phyloP scores from a whole-genome alignment of 1,140 invertebrate genomes.

The Ceratoteleas bidentatus region DNA sequence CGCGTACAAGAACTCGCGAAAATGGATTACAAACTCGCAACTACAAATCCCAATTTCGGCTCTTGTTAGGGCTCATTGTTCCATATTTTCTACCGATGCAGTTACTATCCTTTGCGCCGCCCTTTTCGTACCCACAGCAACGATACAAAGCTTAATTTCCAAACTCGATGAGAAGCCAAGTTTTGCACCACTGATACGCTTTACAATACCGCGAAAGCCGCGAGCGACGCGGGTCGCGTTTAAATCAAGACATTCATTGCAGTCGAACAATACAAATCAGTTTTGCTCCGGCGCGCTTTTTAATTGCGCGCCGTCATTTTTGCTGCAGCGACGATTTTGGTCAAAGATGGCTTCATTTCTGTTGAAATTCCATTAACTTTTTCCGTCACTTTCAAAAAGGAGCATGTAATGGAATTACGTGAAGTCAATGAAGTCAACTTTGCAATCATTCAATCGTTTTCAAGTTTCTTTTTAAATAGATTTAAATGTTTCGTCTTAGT shows the following conservation, averaged over 20 bases:
- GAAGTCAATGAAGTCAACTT: too few relatives aligned
- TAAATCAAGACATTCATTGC: conserved; percentile 47
- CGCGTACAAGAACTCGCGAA: conserved; percentile 25
- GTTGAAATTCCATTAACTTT: too few relatives aligned
- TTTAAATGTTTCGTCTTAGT: too few relatives aligned
- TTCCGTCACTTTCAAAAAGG: too few relatives aligned
- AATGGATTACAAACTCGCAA: conserved; percentile 31
- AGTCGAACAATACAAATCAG: conserved; percentile 43
- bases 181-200: conserved; percentile 47
- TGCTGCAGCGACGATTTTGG: background rate
- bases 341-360: too few relatives aligned
- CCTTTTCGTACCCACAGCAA: conserved; percentile 28
- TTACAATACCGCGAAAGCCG: conserved; percentile 45
- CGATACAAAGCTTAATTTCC: conserved; percentile 59
- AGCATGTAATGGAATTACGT: too few relatives aligned
- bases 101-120: conserved; percentile 45
- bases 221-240: conserved; percentile 29
- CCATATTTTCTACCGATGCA: conserved; percentile 50
- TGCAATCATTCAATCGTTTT: too few relatives aligned
- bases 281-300: conserved; percentile 29
- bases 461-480: too few relatives aligned
- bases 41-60: too few relatives aligned
- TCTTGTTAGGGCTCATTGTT: conserved; percentile 44
- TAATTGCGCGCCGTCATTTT: conserved; percentile 17
- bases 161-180: conserved; percentile 57